Conservation (phyloP, 2,113 vertebrate genomes). For the Pipa parva region DNA sequence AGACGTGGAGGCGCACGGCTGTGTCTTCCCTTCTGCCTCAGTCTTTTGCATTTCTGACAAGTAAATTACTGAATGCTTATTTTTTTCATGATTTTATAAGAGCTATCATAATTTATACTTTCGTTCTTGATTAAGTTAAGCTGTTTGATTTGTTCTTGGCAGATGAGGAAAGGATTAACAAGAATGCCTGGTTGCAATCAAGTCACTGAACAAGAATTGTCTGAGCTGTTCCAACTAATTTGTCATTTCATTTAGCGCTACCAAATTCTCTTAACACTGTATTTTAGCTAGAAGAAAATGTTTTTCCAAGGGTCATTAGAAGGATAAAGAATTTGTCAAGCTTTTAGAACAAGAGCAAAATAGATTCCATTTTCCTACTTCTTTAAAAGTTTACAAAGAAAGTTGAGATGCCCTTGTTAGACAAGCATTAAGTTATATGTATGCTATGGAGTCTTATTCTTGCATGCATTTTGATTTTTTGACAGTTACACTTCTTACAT, state of each 20-base stretch:
- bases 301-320: neutral
- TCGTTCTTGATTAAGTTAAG: slow-evolving; percentile 12
- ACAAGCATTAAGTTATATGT: no score
- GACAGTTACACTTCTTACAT: no score
- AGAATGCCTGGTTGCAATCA: slow-evolving; percentile 15
- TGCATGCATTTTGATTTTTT: no score
- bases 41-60: neutral
- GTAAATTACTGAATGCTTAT: neutral
- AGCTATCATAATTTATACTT: slow-evolving; percentile 11
- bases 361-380: no score
- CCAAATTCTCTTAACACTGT: neutral
- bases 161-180: slow-evolving; percentile 5
- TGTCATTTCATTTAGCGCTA: slow-evolving; percentile 8
- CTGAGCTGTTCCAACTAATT: neutral
- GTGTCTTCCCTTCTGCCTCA: neutral
- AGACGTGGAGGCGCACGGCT: no score
- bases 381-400: no score
- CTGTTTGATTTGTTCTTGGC: slow-evolving; percentile 11
- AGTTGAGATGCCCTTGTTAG: no score
- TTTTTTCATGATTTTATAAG: slow-evolving; percentile 1
- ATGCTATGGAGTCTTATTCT: no score
- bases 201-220: slow-evolving; percentile 2
- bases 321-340: neutral
- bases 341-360: neutral
- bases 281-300: neutral